phyloP scores from a whole-genome alignment of 2,888 invertebrate genomes.

The Hyposoter dolosus region DNA sequence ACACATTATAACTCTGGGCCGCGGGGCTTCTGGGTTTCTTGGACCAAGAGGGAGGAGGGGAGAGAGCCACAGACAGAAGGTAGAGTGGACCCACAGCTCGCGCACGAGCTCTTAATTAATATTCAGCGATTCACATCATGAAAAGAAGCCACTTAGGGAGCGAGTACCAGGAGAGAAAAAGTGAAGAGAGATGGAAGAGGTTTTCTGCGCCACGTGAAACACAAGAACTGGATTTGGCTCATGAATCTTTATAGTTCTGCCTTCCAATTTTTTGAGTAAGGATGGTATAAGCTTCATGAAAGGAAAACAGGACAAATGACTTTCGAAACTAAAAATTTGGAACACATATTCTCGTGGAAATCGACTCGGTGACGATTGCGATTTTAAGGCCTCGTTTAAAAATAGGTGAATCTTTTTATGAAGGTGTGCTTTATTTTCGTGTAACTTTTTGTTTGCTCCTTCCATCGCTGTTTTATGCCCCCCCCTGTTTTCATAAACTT shows the following conservation, averaged over 20 bases:
- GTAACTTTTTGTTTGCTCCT: conserved; percentile 21
- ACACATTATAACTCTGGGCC: conserved; percentile 48
- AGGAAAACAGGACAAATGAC: conserved; percentile 14
- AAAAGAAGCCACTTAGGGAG: conserved; percentile 77
- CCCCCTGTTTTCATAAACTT: conserved; percentile 36
- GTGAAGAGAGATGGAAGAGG: conserved; percentile 49
- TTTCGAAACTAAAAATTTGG: background rate
- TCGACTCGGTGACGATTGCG: no score
- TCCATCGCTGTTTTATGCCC: background rate
- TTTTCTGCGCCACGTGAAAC: conserved; percentile 46
- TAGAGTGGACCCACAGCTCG: conserved; percentile 62
- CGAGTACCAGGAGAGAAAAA: conserved; percentile 57
- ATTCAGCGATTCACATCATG: conserved; percentile 79
- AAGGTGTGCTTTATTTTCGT: conserved; percentile 16
- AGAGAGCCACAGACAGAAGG: conserved; percentile 27
- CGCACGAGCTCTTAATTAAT: conserved; percentile 77
- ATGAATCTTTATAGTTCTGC: conserved; percentile 65
- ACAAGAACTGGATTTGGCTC: conserved; percentile 65
- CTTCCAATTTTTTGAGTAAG: conserved; percentile 33
- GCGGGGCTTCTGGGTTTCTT: conserved; percentile 53
- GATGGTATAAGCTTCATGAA: conserved; percentile 42
- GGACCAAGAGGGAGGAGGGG: conserved; percentile 52
- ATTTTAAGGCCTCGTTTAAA: background rate
- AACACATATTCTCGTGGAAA: background rate
- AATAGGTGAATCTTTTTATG: background rate